These are phyloP conservation scores for Sthenelais limicola DNA, from an alignment of 2,888 invertebrate species.

Conservation along the genomic window DNA sequence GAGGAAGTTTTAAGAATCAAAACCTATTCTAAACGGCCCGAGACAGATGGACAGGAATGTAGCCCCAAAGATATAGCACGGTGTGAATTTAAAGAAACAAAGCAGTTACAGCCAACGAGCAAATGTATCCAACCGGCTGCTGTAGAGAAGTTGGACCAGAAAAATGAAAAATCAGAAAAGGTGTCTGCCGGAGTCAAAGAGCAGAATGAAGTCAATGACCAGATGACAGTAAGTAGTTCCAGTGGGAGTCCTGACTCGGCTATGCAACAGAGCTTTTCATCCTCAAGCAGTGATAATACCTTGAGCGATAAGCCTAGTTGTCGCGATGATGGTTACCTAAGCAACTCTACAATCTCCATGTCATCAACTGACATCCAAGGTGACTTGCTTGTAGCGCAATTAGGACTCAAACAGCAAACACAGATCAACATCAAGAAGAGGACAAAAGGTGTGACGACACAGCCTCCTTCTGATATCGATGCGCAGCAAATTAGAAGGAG, in stretches of 20 bases:
- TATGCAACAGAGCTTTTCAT: constrained; percentile 41
- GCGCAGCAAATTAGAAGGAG: background rate
- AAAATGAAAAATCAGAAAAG: background rate
- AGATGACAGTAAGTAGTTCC: constrained; percentile 12
- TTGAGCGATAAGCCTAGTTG: constrained; percentile 21
- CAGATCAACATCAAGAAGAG: constrained; percentile 23
- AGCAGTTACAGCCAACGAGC: background rate
- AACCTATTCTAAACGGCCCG: constrained; percentile 8
- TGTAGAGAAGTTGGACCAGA: background rate
- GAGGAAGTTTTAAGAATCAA: background rate
- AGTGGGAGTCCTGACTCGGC: constrained; percentile 41
- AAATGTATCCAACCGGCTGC: background rate
- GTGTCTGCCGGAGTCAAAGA: constrained; percentile 8
- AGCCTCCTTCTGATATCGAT: background rate
- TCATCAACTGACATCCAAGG: constrained; percentile 18
- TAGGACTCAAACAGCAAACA: no score
- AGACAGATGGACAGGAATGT: constrained; percentile 2
- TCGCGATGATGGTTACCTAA: constrained; percentile 37
- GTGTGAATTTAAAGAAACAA: no score
- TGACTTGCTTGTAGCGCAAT: background rate
- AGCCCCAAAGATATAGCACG: no score
- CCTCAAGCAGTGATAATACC: constrained; percentile 18
- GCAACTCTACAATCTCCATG: constrained; percentile 40
- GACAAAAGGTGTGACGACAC: no score
- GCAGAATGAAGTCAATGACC: background rate